Base-by-base conservation (phyloP, 2,888 invertebrate genomes). In the Anticlea derivata region DNA sequence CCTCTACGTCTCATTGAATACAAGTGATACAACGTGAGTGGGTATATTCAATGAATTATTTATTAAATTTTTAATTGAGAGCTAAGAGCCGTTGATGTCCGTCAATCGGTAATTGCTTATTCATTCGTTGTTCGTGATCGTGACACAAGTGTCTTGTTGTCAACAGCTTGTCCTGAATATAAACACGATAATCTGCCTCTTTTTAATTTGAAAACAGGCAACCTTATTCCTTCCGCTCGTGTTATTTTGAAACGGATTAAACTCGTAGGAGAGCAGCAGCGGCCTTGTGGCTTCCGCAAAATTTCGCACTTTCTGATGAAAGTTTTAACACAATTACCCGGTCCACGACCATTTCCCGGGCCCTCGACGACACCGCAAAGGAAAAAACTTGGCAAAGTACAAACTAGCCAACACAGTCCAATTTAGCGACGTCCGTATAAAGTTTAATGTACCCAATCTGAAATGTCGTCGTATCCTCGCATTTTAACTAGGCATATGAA, bases 291-390 rank as follows among this genome's bases (percentile, higher is more conserved):
- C 73, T 80, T 76, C 74, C 75, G 75, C 80, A 78, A 81, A 87
- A 82, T 83, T 85, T 86, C 83, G 82, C 86, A 87, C 85, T 86
- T 82, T 80, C 80, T 79, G 85, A 86, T 87, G 85, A 86, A 87
- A 88, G 82, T 88, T 88, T 88, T 88, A 88, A 88, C 87, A 84
- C 85, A 84, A 88, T 88, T 87, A 87, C 85, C 83, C 80, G 78
- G 83, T 81, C 80, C 78, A 72, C 78, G 75, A 77, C 82, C 82
- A 80, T 86, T 85, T 78, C 72, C 73, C 80, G 67, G 73, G 77
- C 78, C 80, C 83, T 77, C 80, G 74, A 72, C 75, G 78, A 74
- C 78, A 55, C 60, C 75, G 83, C 80, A 83, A 84, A 83, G 80
- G 80, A 83, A 86, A 86, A 86, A 87, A 88, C 85, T 86, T 86